A percentile compares a stretch with the other conserved stretches of the same genome.
Conservation (phyloP, 2,797 vertebrate genomes). For the Acanthis flammea region DNA sequence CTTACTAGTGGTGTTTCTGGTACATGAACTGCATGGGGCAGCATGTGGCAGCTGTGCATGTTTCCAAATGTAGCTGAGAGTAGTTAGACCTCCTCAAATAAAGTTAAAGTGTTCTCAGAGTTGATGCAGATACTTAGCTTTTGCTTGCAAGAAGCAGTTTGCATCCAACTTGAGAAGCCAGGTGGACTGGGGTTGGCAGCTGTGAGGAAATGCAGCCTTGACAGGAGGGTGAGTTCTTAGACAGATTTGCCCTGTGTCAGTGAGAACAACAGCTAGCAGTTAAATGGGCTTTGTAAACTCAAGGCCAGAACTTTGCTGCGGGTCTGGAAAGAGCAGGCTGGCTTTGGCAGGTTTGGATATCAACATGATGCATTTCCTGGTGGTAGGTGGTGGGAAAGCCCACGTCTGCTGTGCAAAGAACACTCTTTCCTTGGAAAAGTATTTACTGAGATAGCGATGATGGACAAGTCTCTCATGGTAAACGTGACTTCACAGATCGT, state of each 20-base stretch:
- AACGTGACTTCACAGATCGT: not conserved
- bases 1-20: not conserved
- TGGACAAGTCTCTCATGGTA: constrained; percentile 20
- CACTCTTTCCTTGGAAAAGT: constrained; percentile 40
- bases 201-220: not conserved
- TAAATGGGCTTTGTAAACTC: not conserved
- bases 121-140: not conserved
- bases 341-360: constrained; percentile 33
- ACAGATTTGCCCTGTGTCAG: rapidly evolving
- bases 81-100: not conserved
- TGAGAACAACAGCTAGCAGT: not conserved
- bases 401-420: constrained; percentile 8
- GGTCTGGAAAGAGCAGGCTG: constrained; percentile 45
- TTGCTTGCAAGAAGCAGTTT: not conserved
- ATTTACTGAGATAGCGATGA: constrained; percentile 3
- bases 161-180: not conserved
- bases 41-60: not conserved
- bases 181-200: not conserved
- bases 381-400: constrained; percentile 30
- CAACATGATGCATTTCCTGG: not conserved
- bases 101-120: not conserved
- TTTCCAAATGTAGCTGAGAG: not conserved
- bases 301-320: not conserved
- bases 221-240: not conserved
- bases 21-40: not conserved